Evolutionary conservation across 1,140 invertebrate species (phyloP).

Genomic region (Zaprionus africanus): DNA sequence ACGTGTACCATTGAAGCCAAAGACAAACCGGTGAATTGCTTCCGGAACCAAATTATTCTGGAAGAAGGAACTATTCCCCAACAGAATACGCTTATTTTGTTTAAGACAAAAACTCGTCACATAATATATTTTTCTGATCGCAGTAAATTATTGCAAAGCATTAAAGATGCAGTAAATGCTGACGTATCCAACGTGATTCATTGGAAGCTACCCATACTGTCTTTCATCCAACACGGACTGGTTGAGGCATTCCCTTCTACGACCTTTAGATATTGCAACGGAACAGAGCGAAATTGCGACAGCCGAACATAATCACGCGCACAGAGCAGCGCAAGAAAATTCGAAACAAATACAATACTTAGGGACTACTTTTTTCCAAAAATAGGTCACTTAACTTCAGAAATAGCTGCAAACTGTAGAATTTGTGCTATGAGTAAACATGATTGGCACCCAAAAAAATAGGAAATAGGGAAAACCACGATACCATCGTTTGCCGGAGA

Average conservation of each 20-base stretch:
- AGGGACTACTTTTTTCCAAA: not conserved
- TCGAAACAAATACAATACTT: not conserved
- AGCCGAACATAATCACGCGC: not conserved
- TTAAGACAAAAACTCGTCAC: no score
- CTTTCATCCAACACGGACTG: not conserved
- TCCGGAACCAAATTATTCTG: no score
- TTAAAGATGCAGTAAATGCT: no score
- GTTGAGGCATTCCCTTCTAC: not conserved
- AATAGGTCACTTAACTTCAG: not conserved
- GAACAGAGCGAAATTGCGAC: not conserved
- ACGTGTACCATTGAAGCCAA: no score
- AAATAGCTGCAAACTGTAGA: not conserved
- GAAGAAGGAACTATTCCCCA: no score
- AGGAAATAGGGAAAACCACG: not conserved
- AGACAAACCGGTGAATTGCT: no score
- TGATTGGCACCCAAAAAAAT: not conserved
- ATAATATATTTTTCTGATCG: no score
- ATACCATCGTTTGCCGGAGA: no score
- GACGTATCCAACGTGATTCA: no score
- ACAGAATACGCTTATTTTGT: no score
- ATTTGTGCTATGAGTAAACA: not conserved
- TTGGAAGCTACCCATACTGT: not conserved
- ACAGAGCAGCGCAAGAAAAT: not conserved
- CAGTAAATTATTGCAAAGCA: no score
- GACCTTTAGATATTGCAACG: not conserved